Evolutionary conservation across 2,888 invertebrate species (phyloP).

Genomic region (Beris chalybata): DNA sequence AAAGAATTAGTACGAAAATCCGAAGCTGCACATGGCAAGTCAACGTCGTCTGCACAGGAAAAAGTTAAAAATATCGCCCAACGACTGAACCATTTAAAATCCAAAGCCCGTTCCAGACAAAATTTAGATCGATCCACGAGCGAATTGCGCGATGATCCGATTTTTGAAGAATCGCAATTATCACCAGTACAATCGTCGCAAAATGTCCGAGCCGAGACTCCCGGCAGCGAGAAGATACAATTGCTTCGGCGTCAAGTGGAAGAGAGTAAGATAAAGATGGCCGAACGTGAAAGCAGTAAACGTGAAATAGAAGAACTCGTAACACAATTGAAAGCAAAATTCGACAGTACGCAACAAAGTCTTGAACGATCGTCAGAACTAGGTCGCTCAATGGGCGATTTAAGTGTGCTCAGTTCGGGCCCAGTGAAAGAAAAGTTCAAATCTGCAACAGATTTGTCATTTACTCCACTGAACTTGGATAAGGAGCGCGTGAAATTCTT

Average conservation of each 20-base stretch:
- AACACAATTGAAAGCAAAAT: slow-evolving; percentile 59
- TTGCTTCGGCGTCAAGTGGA: slow-evolving; percentile 60
- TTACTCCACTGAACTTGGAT: slow-evolving; percentile 46
- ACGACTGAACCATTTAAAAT: slow-evolving; percentile 47
- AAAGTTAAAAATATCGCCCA: slow-evolving; percentile 50
- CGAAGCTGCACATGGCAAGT: slow-evolving; percentile 48
- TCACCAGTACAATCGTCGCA: slow-evolving; percentile 14
- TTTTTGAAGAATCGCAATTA: slow-evolving; percentile 28
- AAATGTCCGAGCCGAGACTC: slow-evolving; percentile 47
- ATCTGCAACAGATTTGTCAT: slow-evolving; percentile 51
- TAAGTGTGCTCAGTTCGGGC: slow-evolving; percentile 44
- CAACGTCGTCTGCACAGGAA: slow-evolving; percentile 48
- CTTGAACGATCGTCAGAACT: slow-evolving; percentile 49
- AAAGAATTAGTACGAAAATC: slow-evolving; percentile 50
- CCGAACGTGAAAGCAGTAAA: slow-evolving; percentile 59
- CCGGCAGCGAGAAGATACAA: slow-evolving; percentile 59
- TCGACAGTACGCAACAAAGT: slow-evolving; percentile 58
- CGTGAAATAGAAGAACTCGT: slow-evolving; percentile 60
- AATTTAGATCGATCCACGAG: slow-evolving; percentile 38
- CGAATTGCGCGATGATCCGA: slow-evolving; percentile 36
- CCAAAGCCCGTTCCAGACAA: slow-evolving; percentile 47
- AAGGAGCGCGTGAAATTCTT: slow-evolving; percentile 50
- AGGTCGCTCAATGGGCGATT: slow-evolving; percentile 54
- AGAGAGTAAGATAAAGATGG: slow-evolving; percentile 60
- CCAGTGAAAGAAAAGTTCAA: slow-evolving; percentile 48